Evolutionary conservation across 2,113 vertebrate species (phyloP).

Genomic region (Mohoua ochrocephala): DNA sequence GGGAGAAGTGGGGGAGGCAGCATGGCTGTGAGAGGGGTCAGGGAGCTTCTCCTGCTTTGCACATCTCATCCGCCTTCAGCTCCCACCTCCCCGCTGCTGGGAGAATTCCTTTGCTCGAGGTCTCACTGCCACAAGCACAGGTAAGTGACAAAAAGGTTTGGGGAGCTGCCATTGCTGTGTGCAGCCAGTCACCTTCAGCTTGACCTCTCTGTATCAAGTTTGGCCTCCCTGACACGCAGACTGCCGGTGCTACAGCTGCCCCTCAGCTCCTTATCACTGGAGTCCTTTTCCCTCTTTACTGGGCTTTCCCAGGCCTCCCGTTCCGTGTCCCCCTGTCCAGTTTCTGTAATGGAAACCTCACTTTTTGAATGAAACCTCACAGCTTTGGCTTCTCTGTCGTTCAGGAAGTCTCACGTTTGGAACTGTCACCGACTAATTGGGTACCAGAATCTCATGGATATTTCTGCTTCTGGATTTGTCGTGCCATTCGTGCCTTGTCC

Average conservation of each 20-base stretch:
- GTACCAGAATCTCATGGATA: background rate
- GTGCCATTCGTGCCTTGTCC: background rate
- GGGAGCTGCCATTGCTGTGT: background rate
- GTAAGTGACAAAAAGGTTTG: background rate
- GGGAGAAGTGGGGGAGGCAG: background rate
- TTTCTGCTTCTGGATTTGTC: background rate
- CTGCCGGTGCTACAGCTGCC: fast-evolving
- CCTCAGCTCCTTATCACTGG: background rate
- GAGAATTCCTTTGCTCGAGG: background rate
- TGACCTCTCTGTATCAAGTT: background rate
- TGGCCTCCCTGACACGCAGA: fast-evolving
- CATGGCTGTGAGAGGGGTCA: fast-evolving
- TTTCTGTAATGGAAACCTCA: background rate
- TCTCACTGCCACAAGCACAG: background rate
- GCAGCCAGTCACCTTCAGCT: background rate
- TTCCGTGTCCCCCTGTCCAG: fast-evolving
- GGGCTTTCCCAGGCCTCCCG: background rate
- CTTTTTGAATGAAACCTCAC: background rate
- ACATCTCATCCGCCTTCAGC: background rate
- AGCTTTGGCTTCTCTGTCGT: background rate
- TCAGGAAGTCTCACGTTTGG: background rate
- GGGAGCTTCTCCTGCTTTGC: background rate
- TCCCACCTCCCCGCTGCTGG: background rate
- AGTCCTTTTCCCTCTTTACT: fast-evolving
- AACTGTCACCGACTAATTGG: fast-evolving